Percentiles rank a stretch among this genome's conserved stretches.
Conservation (phyloP, 2,797 vertebrate species). For the Austrolebias charrua region DNA sequence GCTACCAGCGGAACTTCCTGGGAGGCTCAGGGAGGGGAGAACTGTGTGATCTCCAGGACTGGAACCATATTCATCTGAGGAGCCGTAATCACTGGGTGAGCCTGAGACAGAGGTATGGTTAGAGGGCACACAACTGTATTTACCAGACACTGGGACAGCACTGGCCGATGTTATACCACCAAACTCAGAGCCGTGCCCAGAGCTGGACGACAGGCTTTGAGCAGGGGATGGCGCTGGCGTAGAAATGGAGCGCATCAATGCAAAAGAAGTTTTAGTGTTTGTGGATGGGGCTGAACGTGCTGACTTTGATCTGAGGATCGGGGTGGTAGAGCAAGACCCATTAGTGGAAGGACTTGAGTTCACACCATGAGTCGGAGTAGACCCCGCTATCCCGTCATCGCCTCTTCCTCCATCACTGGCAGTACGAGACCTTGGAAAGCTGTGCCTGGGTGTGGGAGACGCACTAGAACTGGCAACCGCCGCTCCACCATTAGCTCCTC, state of each 20-base stretch:
- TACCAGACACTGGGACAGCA: conserved; percentile 52
- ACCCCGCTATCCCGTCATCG: conserved; percentile 66
- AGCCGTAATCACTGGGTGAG: conserved; percentile 83
- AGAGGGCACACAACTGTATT: conserved; percentile 69
- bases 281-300: conserved; percentile 69
- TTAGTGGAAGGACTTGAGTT: conserved; percentile 77
- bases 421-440: conserved; percentile 75
- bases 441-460: conserved; percentile 78
- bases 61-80: conserved; percentile 85
- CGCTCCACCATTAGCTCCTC: conserved; percentile 50
- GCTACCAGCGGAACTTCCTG: conserved; percentile 70
- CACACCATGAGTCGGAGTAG: conserved; percentile 38
- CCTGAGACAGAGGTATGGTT: conserved; percentile 75
- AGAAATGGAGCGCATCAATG: conserved; percentile 78
- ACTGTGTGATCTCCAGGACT: conserved; percentile 81
- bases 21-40: conserved; percentile 65
- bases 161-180: conserved; percentile 47
- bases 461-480: conserved; percentile 65
- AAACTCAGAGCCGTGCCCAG: conserved; percentile 79
- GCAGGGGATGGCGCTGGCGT: conserved; percentile 75
- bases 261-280: conserved; percentile 71
- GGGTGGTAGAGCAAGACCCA: conserved; percentile 76
- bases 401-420: conserved; percentile 76
- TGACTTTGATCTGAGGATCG: conserved; percentile 80
- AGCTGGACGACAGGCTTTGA: conserved; percentile 73